A percentile compares a stretch with the other conserved stretches of the same genome.
These are phyloP conservation scores for Cephus sareptanus DNA, from an alignment of 2,888 invertebrate species.

Conservation along the genomic window DNA sequence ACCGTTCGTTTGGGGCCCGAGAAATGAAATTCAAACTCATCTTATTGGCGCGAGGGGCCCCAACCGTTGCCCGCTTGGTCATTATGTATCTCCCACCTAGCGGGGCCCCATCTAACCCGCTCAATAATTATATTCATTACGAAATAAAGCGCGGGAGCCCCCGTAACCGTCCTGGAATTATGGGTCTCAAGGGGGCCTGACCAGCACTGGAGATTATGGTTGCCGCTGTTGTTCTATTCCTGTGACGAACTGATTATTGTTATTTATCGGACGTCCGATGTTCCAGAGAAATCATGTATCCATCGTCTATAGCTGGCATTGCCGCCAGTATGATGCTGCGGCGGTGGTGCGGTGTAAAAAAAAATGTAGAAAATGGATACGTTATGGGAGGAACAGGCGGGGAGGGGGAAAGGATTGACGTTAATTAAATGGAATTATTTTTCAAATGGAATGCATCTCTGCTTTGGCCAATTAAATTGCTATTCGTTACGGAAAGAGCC, in stretches of 20 bases:
- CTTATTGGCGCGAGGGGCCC: slow-evolving; percentile 25
- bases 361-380: background rate
- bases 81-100: slow-evolving; percentile 26
- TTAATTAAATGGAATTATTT: background rate
- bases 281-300: background rate
- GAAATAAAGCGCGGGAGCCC: slow-evolving; percentile 34
- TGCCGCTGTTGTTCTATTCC: slow-evolving; percentile 15
- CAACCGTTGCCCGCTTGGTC: slow-evolving; percentile 3
- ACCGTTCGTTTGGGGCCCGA: background rate
- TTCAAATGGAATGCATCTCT: background rate
- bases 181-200: slow-evolving; percentile 26
- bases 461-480: background rate
- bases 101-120: background rate
- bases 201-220: slow-evolving; percentile 20
- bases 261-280: slow-evolving; percentile 14
- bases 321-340: background rate
- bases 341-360: background rate
- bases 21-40: slow-evolving; percentile 23
- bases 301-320: background rate
- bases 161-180: slow-evolving; percentile 24
- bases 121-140: slow-evolving; percentile 39
- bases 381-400: background rate
- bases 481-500: background rate
- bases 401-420: background rate
- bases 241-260: slow-evolving; percentile 21